Evolutionary conservation across 2,113 vertebrate genomes (phyloP).

Genomic region (Pedionomus torquatus): DNA sequence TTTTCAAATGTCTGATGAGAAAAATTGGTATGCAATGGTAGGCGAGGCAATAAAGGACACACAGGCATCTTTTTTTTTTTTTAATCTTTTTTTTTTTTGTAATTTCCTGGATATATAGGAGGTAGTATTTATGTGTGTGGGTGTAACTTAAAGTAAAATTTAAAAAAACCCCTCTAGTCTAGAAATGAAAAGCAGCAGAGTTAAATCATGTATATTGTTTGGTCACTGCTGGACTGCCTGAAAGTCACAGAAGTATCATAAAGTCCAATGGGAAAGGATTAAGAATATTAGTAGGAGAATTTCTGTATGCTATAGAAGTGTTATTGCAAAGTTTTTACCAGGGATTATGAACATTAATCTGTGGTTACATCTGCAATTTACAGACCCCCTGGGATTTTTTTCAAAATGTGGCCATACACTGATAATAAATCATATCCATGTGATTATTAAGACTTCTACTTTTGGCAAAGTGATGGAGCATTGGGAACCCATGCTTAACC

Average conservation of each 20-base stretch:
- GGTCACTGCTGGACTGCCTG: constrained; percentile 27
- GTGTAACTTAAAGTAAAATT: constrained; percentile 23
- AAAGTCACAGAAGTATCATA: constrained; percentile 49
- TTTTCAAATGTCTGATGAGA: neutral
- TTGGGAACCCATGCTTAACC: neutral
- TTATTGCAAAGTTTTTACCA: constrained; percentile 56
- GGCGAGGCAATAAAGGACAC: neutral
- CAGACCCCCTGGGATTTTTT: neutral
- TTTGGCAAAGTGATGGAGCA: neutral
- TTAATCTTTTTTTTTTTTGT: neutral
- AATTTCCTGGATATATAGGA: constrained; percentile 31
- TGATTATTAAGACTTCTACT: neutral
- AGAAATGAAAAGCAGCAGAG: constrained; percentile 53
- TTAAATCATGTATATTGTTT: constrained; percentile 41
- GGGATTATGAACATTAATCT: constrained; percentile 56
- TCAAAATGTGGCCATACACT: neutral
- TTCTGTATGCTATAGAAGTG: constrained; percentile 15
- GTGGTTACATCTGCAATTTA: constrained; percentile 51
- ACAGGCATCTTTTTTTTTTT: neutral
- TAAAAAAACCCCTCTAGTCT: neutral
- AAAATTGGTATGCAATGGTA: neutral
- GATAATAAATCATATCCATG: constrained; percentile 19
- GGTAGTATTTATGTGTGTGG: neutral
- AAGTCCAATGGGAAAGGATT: constrained; percentile 47
- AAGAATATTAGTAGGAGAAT: constrained; percentile 54